A percentile compares a stretch with the other conserved stretches of the same genome.
phyloP scores from a whole-genome alignment of 2,113 vertebrate genomes.

The Daboia siamensis region DNA sequence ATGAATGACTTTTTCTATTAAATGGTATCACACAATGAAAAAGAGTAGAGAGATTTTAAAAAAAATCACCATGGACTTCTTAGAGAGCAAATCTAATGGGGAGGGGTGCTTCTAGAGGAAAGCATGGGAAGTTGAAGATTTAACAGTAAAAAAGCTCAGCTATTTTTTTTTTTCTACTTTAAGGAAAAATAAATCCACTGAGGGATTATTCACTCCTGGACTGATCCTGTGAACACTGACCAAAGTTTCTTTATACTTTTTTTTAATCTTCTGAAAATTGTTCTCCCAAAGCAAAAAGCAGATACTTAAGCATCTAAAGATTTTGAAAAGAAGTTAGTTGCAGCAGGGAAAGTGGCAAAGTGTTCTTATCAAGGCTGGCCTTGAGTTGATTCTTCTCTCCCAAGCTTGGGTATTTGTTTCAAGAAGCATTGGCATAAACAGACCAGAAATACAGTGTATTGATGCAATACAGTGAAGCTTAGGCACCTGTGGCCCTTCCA shows the following conservation, averaged over 20 bases:
- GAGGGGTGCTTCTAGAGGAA: background rate
- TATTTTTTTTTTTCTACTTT: background rate
- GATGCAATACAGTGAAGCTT: background rate
- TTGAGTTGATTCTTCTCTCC: background rate
- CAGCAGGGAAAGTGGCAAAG: background rate
- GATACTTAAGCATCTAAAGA: background rate
- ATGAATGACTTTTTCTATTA: background rate
- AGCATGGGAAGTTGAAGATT: background rate
- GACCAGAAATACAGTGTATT: background rate
- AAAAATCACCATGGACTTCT: background rate
- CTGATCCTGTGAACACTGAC: background rate
- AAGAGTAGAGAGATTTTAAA: background rate
- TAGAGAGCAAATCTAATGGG: background rate
- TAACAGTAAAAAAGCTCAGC: background rate
- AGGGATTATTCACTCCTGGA: background rate
- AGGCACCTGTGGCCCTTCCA: background rate
- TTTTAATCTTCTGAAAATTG: background rate
- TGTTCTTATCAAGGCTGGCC: background rate
- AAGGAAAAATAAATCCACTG: background rate
- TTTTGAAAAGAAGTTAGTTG: background rate
- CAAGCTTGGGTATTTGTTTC: background rate
- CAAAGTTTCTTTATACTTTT: background rate
- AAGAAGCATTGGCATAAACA: background rate
- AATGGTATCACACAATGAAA: background rate
- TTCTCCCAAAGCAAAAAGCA: background rate